Base-by-base conservation (phyloP, 2,113 vertebrate genomes). In the Thunnus maccoyii region DNA sequence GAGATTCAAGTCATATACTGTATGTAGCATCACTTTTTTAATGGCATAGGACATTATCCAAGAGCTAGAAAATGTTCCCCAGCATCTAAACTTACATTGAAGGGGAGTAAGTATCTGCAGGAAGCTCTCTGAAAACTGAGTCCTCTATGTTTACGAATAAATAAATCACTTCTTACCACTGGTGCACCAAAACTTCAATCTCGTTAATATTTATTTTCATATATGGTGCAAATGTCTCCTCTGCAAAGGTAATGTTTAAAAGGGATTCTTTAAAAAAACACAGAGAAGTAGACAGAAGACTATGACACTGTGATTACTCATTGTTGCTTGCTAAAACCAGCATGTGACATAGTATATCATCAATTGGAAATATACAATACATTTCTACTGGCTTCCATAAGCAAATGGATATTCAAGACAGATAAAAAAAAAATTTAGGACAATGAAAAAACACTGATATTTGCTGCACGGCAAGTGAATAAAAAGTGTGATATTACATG, bases 351-450 rank as follows among this genome's bases (percentile, higher is more conserved):
- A 7, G 5, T 15, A 3, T 14, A 11, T 9, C 8, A 41, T 41
- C 36, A 41, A 32, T 10, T 7, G 17, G 47, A 69, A 50, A 44
- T 27, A 14, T 18, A 47, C 9, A 72, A 3, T 41, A 41, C 9
- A 25, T 56, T 70, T 55, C 32, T 9, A 9, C 25, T 1, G 20
- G 7, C 18, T 61, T 52, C 50, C n/a, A 57, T 48, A 32, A 30
- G 27, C 32, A 61, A 25, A 78, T 55, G 18, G 2, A 63, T 27
- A 44, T 30, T 54, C 50, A 17, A 63, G 20, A 25, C 10, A 17
- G 18, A 55, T 9, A 55, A 52, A 72, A 44, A 41, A 78, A 87
- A 77, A 57, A 83, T 87, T 88, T 47, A 85, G 78, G 73, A 74
- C 44, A 55, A 77, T 72, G 68, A 20, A 88, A 91, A 71, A 69